phyloP scores from a whole-genome alignment of 2,888 invertebrate species.

The Cephus runcator region DNA sequence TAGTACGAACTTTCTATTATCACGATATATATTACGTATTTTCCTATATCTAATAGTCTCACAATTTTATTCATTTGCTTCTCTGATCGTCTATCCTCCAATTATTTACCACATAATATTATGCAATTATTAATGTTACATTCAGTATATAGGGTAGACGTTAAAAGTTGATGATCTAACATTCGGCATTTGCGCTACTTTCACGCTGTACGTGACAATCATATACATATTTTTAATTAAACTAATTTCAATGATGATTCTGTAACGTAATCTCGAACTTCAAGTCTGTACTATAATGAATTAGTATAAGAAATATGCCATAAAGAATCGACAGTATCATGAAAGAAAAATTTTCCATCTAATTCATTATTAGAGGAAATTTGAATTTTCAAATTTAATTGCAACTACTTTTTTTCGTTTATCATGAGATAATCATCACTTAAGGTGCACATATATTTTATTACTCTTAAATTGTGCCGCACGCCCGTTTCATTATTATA shows the following conservation, averaged over 20 bases:
- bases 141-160: background rate
- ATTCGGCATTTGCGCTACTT: background rate
- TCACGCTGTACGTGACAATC: background rate
- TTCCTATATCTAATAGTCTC: conserved; percentile 7
- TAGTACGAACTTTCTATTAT: conserved; percentile 26
- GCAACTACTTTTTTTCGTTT: background rate
- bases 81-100: background rate
- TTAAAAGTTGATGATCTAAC: background rate
- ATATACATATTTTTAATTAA: background rate
- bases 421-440: background rate
- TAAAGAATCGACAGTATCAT: background rate
- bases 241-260: background rate
- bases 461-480: background rate
- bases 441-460: background rate
- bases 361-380: background rate
- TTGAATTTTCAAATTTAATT: background rate
- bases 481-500: background rate
- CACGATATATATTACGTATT: conserved; percentile 10
- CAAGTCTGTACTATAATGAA: background rate
- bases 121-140: background rate
- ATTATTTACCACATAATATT: background rate
- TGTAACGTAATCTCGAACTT: background rate
- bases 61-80: conserved; percentile 4
- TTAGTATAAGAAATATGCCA: background rate
- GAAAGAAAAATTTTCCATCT: background rate